Conservation (phyloP, 37 sponge, comb jelly and placozoan species). For the Chondrilla cf. caribensis region DNA sequence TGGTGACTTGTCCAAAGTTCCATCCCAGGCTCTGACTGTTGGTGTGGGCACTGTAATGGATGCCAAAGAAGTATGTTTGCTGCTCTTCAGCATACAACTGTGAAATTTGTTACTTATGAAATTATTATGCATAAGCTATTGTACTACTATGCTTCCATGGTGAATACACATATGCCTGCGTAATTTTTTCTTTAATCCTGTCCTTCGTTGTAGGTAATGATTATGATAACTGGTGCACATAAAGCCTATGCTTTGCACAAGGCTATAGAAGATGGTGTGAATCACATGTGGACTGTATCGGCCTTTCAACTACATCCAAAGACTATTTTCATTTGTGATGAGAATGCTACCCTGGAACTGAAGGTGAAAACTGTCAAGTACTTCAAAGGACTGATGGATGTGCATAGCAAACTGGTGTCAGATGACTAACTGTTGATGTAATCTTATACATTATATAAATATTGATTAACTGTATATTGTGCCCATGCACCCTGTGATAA, state of each 20-base stretch:
- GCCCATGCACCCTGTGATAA: too few species aligned
- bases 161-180: too few species aligned
- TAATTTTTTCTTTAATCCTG: too few species aligned
- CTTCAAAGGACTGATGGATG: conserved; percentile 91
- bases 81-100: background rate
- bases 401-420: conserved; percentile 61
- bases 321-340: conserved; percentile 89
- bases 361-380: conserved; percentile 97
- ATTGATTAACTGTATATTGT: too few species aligned
- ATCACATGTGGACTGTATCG: conserved; percentile 99
- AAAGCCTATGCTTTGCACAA: conserved; percentile 94
- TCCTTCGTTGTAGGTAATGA: conserved; percentile 88
- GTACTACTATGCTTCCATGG: too few species aligned
- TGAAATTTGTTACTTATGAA: background rate
- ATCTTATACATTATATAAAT: too few species aligned
- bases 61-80: conserved; percentile 80
- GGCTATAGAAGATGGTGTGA: conserved; percentile 94
- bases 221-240: conserved; percentile 86
- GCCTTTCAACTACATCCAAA: conserved; percentile 90
- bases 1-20: conserved; percentile 71
- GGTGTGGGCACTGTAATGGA: conserved; percentile 97
- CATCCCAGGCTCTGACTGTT: conserved; percentile 89
- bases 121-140: too few species aligned
- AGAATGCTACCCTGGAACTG: conserved; percentile 91
- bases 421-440: too few species aligned